Evolutionary conservation across 35 echinoderm and acorn worm genomes (phyloP), one percentile per base, ranked within the genome.

Genomic region (Hemicentrotus pulcherrimus): DNA sequence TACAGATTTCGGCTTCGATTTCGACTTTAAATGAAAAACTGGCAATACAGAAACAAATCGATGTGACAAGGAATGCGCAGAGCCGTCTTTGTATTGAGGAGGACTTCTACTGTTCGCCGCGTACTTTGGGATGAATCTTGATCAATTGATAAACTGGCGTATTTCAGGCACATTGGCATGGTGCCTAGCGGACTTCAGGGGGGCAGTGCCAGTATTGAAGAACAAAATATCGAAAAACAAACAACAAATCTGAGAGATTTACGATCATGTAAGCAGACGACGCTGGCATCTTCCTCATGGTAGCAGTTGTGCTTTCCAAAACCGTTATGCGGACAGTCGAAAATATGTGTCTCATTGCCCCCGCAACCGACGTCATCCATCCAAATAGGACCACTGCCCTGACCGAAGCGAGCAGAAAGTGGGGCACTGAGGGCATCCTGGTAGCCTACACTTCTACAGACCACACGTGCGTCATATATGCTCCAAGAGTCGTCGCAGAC

Each of bases 271-370:
- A 55, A 32, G 31, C 95, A 96, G 10, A 85, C 45, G 12, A 88
- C 95, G 32, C 95, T 89, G 9, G 91, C 95, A 88, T 96, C 95
- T 96, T 96, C 95, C 11, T 60, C 32, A 59, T 96, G 95, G 5
- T 30, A 0, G 47, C 95, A 96, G 52, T 96, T 96, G 52, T 96
- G 95, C 19, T 88, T 94, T 47, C 92, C 95, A 3, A 96, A 30
- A 60, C 95, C 95, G 9, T 86, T 85, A 46, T 96, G 95, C 9
- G 95, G 95, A 48, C 92, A 96, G 24, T 94, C 50, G 9, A 86
- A 86, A 32, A 96, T 94, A n/a, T 48, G 59, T 2, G 2, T 45
- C 32, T 96, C 95, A 48, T 47, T 88, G 59, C 95, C 95, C 0
- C 41, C 33, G 71, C 95, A 96, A 47, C 30, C 22, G 19, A 96